A percentile compares a stretch with the other conserved stretches of the same genome.
Evolutionary conservation across 2,888 invertebrate genomes (phyloP).

Genomic region (Argyresthia goedartella): DNA sequence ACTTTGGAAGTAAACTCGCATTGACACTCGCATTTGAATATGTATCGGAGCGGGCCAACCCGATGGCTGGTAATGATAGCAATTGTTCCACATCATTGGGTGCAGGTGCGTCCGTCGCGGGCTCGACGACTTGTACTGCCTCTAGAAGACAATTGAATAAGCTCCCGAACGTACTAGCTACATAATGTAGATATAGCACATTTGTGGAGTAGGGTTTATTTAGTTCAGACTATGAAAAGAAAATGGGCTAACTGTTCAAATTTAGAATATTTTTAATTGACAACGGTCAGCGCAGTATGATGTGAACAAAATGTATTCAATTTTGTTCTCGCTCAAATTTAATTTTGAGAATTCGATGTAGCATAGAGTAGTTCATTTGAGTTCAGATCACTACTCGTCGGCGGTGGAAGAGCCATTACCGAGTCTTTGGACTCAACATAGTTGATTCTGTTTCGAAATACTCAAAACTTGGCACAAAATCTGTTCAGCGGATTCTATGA

Average conservation of each 20-base stretch:
- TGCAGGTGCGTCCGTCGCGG: conserved; percentile 39
- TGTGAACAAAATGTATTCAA: too few species aligned
- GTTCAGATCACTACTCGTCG: neutral
- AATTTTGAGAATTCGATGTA: too few species aligned
- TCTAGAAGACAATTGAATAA: neutral
- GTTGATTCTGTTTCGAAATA: neutral
- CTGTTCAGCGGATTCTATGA: neutral
- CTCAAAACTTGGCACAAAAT: neutral
- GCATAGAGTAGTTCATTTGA: neutral
- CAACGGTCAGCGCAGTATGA: too few species aligned
- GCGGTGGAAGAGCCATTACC: neutral
- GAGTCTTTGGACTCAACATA: neutral
- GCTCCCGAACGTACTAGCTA: neutral
- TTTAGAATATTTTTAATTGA: too few species aligned
- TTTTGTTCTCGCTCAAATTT: too few species aligned
- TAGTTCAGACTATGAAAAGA: too few species aligned
- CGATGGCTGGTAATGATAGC: conserved; percentile 60
- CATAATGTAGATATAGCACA: too few species aligned
- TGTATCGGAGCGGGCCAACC: conserved; percentile 51
- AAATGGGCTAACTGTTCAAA: too few species aligned
- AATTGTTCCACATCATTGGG: conserved; percentile 63
- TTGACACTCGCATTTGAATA: conserved; percentile 63
- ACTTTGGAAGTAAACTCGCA: conserved; percentile 58
- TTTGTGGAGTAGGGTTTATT: too few species aligned
- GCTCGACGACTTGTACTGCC: neutral